Percentiles rank a stretch among this genome's conserved stretches.
These are phyloP conservation scores for Paramisgurnus dabryanus DNA, from an alignment of 2,113 vertebrate genomes.

Conservation along the genomic window DNA sequence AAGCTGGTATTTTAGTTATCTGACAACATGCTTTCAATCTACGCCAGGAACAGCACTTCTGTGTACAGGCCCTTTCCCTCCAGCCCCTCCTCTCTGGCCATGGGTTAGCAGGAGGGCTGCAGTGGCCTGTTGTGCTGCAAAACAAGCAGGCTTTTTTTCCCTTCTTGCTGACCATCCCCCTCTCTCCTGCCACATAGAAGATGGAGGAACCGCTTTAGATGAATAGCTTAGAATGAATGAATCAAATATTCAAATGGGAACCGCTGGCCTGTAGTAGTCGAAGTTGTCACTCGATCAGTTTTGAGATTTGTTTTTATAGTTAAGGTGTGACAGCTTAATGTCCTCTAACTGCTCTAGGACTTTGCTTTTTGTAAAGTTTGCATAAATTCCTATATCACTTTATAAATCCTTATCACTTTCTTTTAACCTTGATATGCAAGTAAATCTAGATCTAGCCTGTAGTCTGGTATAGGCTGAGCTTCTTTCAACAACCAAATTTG, in stretches of 20 bases:
- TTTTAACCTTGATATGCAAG: too few relatives aligned
- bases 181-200: conserved; percentile 41
- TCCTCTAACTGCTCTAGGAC: neutral
- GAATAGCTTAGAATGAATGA: conserved; percentile 38
- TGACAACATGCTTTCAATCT: conserved; percentile 51
- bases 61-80: conserved; percentile 24
- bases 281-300: neutral
- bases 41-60: conserved; percentile 35
- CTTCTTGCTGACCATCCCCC: conserved; percentile 26
- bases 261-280: neutral
- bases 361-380: conserved; percentile 1
- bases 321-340: neutral
- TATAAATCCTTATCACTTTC: too few relatives aligned
- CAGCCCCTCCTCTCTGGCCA: conserved; percentile 30
- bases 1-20: conserved; percentile 38
- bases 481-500: neutral
- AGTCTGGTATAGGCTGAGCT: too few relatives aligned
- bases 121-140: conserved; percentile 59
- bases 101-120: conserved; percentile 55
- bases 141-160: conserved; percentile 55
- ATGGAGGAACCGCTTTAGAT: conserved; percentile 49
- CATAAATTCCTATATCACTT: neutral
- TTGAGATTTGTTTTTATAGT: neutral
- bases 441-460: too few relatives aligned
- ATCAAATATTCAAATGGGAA: conserved; percentile 37